These are phyloP conservation scores for Lepisosteus oculatus DNA, from an alignment of 2,113 vertebrate genomes.

Conservation along the genomic window DNA sequence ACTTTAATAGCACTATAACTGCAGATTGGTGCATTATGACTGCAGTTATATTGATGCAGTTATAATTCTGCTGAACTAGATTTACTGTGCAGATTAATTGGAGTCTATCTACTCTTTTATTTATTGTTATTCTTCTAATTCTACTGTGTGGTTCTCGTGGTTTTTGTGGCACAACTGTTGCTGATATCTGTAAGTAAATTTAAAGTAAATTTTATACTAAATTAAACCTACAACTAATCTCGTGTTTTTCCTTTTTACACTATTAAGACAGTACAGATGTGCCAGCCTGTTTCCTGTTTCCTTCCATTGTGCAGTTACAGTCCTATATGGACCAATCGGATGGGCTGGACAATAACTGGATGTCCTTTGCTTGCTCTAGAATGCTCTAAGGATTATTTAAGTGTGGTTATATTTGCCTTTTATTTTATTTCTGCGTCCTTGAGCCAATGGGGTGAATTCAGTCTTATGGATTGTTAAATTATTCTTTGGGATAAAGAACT, in stretches of 20 bases:
- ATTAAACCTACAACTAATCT: conserved; percentile 4
- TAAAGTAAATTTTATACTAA: neutral
- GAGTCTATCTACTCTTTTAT: neutral
- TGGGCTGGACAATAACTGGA: conserved; percentile 77
- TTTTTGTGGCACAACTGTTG: neutral
- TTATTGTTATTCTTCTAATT: neutral
- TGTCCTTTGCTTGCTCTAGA: conserved; percentile 75
- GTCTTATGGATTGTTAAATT: neutral
- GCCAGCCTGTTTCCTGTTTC: conserved; percentile 79
- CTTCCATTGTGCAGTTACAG: conserved; percentile 77
- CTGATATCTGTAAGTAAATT: neutral
- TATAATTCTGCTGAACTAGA: conserved; percentile 12
- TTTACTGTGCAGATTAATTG: conserved; percentile 1
- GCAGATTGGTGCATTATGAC: conserved; percentile 26
- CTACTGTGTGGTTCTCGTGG: neutral
- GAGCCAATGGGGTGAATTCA: neutral
- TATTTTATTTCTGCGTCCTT: neutral
- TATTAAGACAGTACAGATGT: conserved; percentile 79
- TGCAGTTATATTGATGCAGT: conserved; percentile 25
- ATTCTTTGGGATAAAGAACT: neutral
- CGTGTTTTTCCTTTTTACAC: conserved; percentile 65
- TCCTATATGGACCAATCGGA: conserved; percentile 77
- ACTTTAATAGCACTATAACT: conserved; percentile 27
- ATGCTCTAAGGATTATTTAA: conserved; percentile 72
- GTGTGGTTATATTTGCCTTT: conserved; percentile 5